These are phyloP conservation scores for Oncorhynchus clarkii DNA, from an alignment of 2,113 vertebrate genomes.

Conservation along the genomic window DNA sequence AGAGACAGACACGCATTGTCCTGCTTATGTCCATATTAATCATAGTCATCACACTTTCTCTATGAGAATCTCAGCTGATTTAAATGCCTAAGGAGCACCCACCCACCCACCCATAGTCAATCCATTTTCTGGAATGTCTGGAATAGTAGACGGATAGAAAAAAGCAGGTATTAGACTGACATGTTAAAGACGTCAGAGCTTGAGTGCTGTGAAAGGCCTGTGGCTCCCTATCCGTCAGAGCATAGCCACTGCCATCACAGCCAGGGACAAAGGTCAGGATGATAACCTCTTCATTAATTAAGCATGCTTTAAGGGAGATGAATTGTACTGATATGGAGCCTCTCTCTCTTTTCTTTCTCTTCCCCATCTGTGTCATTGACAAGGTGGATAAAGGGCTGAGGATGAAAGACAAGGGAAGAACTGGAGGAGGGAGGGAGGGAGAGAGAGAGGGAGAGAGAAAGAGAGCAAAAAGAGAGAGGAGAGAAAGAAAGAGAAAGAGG, in stretches of 20 bases:
- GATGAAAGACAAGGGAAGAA: background rate
- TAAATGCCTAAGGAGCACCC: slow-evolving; percentile 18
- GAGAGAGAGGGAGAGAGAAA: background rate
- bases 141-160: background rate
- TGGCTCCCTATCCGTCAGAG: slow-evolving; percentile 38
- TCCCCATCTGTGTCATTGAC: slow-evolving; percentile 49
- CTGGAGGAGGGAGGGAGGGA: background rate
- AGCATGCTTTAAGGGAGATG: slow-evolving; percentile 60
- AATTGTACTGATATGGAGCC: slow-evolving; percentile 62
- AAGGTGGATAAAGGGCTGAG: background rate
- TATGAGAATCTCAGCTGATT: background rate
- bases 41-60: no score
- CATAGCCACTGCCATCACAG: slow-evolving; percentile 33
- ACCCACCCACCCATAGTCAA: slow-evolving; percentile 6
- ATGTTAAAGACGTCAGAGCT: slow-evolving; percentile 21
- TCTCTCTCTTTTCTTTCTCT: slow-evolving; percentile 18
- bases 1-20: background rate
- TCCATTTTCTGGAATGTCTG: slow-evolving; percentile 21
- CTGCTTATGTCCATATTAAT: background rate
- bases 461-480: background rate
- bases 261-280: slow-evolving; percentile 20
- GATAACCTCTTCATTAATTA: slow-evolving; percentile 69
- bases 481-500: background rate
- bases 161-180: slow-evolving; percentile 25
- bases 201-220: slow-evolving; percentile 44